Base-by-base conservation (phyloP, 2,888 invertebrate genomes). In the Sinelater perroti region DNA sequence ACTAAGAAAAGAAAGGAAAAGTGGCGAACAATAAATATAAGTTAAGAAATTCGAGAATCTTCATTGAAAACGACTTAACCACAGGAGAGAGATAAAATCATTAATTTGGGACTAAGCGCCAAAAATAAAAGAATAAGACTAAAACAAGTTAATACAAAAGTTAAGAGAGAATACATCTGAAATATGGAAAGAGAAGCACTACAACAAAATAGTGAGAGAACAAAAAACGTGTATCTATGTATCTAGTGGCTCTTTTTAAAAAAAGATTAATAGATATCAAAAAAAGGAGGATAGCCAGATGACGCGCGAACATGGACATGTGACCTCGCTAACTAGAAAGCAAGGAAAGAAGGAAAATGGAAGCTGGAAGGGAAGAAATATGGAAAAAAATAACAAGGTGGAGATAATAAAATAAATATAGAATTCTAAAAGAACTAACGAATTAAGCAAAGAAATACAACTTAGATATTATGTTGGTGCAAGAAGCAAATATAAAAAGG, bases 271-370 rank as follows among this genome's bases (percentile, higher is more conserved):
- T 3, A 8, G n/a, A 5, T 5, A 30, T 8, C 3, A n/a, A n/a
- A n/a, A 30, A 5, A 30, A n/a, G 30, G n/a, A 3, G 11, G 30
- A 30, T 3, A 30, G 8, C 3, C 30, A 30, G 30, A 30, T 3
- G 30, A 30, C 30, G 30, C 30, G 30, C 3, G 30, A 30, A 30
- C 30, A 30, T 4, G 30, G 30, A 30, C n/a, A n/a, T n/a, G n/a
- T n/a, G n/a, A n/a, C n/a, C n/a, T n/a, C n/a, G n/a, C n/a, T n/a
- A n/a, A n/a, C n/a, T n/a, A n/a, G n/a, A n/a, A n/a, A n/a, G n/a
- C n/a, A n/a, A n/a, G n/a, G n/a, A n/a, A n/a, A n/a, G n/a, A n/a
- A n/a, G n/a, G n/a, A n/a, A n/a, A n/a, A n/a, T n/a, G n/a, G n/a
- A n/a, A n/a, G n/a, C n/a, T n/a, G n/a, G n/a, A n/a, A n/a, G n/a